These are phyloP conservation scores for Catharus ustulatus DNA, from an alignment of 2,797 vertebrate species.

Conservation along the genomic window DNA sequence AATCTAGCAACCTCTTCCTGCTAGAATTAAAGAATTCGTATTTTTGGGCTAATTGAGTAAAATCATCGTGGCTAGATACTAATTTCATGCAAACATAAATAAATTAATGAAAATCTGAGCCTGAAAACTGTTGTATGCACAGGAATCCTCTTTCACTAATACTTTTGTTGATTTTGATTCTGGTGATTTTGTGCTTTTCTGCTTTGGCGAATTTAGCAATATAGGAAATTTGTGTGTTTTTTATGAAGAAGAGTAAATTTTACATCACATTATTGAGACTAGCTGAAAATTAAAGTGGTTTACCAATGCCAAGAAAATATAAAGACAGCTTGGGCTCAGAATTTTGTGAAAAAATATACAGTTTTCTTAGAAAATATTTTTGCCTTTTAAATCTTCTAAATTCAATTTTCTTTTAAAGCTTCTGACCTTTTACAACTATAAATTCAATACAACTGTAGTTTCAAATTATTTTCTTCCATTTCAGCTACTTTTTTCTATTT, in stretches of 20 bases:
- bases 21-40: neutral
- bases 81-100: neutral
- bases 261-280: neutral
- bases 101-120: neutral
- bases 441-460: neutral
- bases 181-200: neutral
- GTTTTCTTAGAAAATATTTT: neutral
- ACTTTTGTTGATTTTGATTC: neutral
- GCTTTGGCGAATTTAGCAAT: neutral
- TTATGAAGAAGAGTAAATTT: neutral
- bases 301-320: neutral
- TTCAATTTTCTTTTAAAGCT: neutral
- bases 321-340: neutral
- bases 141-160: neutral
- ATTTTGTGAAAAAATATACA: neutral
- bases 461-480: neutral
- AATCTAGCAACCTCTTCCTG: neutral
- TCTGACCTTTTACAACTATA: neutral
- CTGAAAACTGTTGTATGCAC: neutral
- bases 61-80: neutral
- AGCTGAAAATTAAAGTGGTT: neutral
- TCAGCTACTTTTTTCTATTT: neutral
- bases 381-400: neutral
- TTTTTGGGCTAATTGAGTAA: neutral
- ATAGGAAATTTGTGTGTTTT: neutral